Percentiles rank a stretch among this genome's conserved stretches.
Conservation (phyloP, 2,113 vertebrate species). For the Crotalus horridus region DNA sequence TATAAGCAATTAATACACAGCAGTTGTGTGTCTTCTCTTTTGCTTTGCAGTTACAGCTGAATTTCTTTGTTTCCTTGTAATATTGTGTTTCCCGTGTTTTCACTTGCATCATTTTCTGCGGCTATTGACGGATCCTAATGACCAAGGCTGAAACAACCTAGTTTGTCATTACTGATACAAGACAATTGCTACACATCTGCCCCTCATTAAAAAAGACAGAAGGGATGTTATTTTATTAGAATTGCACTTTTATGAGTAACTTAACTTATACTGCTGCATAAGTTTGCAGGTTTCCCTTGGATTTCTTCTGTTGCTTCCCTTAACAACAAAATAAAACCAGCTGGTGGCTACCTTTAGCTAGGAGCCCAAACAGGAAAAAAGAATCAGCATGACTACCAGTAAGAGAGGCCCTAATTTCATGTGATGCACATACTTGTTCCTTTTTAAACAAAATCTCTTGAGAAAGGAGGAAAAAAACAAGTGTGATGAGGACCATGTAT, state of each 20-base stretch:
- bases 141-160: background rate
- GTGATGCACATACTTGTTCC: background rate
- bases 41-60: background rate
- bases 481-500: too few relatives aligned
- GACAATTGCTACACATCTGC: background rate
- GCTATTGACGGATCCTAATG: background rate
- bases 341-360: background rate
- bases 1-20: background rate
- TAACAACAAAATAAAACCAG: background rate
- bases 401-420: background rate
- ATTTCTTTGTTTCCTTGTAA: background rate
- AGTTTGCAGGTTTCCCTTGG: background rate
- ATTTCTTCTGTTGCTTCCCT: background rate
- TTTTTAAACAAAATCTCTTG: background rate
- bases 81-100: background rate
- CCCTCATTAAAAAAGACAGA: background rate
- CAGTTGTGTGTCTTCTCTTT: background rate
- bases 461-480: background rate
- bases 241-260: background rate
- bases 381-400: background rate
- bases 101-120: background rate
- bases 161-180: background rate
- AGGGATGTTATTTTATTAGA: background rate
- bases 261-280: background rate
- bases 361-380: background rate